Evolutionary conservation across 2,888 invertebrate genomes (phyloP).

Genomic region (Cheilosia scutellata): DNA sequence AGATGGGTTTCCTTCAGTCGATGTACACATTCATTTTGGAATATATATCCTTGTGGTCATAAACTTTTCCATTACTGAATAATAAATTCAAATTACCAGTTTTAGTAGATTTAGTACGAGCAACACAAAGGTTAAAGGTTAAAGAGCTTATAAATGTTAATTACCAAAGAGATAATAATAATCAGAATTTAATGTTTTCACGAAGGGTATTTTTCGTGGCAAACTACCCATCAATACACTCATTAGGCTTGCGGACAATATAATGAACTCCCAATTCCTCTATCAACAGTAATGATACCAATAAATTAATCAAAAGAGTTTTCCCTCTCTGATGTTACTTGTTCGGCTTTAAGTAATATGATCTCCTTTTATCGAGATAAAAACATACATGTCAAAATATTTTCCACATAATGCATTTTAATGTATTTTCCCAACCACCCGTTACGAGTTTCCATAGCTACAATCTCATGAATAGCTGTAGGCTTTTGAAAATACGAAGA

Average conservation of each 20-base stretch:
- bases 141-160: conserved; percentile 1
- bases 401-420: conserved; percentile 17
- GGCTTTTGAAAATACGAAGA: no score
- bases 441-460: neutral
- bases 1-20: no score
- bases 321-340: neutral
- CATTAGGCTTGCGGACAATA: neutral
- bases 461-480: neutral
- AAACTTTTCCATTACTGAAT: neutral
- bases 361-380: conserved; percentile 6
- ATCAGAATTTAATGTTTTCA: neutral
- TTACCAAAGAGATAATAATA: neutral
- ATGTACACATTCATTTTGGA: no score
- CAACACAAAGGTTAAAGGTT: neutral
- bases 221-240: neutral
- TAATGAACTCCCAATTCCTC: neutral
- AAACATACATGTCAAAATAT: neutral
- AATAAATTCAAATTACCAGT: neutral
- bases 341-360: neutral
- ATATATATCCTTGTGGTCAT: no score
- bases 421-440: conserved; percentile 1
- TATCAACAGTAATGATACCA: neutral
- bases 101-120: neutral
- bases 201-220: neutral
- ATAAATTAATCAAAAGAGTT: neutral